A percentile compares a stretch with the other conserved stretches of the same genome.
phyloP scores from a whole-genome alignment of 2,113 vertebrate genomes.

The Aegotheles bennettii region DNA sequence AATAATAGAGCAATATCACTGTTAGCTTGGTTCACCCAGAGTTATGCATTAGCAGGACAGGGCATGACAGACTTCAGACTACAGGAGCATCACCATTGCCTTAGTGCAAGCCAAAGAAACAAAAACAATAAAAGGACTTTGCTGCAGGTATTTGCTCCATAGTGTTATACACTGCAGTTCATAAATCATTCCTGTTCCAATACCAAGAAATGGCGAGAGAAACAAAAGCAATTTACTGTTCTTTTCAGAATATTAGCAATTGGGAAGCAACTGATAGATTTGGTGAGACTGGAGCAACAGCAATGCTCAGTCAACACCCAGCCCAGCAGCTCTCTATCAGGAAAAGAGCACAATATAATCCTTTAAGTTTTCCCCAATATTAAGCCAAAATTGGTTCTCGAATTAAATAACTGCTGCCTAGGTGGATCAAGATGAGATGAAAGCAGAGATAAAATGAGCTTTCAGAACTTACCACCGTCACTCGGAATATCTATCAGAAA shows the following conservation, averaged over 20 bases:
- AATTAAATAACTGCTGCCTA: not conserved
- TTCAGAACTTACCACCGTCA: not conserved
- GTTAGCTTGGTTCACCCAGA: not conserved
- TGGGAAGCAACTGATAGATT: not conserved
- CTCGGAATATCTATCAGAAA: not conserved
- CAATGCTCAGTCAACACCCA: rapidly evolving
- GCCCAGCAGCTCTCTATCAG: not conserved
- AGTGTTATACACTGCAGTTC: not conserved
- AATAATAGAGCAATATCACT: not conserved
- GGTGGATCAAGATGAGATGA: not conserved
- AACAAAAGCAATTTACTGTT: constrained; percentile 21
- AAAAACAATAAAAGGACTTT: not conserved
- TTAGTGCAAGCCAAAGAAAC: not conserved
- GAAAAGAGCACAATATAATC: not conserved
- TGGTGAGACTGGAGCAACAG: not conserved
- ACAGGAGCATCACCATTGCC: not conserved
- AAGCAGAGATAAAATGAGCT: not conserved
- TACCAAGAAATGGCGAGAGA: not conserved
- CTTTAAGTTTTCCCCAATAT: not conserved
- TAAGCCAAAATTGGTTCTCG: not conserved
- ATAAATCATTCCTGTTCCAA: constrained; percentile 16
- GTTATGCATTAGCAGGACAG: rapidly evolving
- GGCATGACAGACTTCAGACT: not conserved
- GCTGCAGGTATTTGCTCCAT: not conserved
- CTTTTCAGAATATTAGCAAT: not conserved